Evolutionary conservation across 2,113 vertebrate species (phyloP), one percentile per base, ranked within the genome.

Genomic region (Urocolius indicus): DNA sequence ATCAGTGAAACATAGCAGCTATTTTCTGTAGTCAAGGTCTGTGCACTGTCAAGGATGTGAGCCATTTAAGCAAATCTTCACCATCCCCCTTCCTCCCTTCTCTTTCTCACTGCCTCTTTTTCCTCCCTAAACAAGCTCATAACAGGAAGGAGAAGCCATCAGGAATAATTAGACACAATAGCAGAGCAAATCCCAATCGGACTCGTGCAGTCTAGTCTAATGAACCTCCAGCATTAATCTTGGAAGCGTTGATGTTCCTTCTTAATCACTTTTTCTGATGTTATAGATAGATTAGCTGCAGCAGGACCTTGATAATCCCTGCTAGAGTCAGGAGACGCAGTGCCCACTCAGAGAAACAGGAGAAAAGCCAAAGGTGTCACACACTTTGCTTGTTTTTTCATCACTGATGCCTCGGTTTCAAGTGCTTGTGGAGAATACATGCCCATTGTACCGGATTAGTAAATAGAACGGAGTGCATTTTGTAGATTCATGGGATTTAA

Each of bases 21-120:
- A 95, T 96, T 97, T 96, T 96, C 96, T 95, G 94, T 94, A 91
- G 94, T 95, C 94, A 89, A 89, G 97, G 96, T 95, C 94, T 94
- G 89, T 89, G 89, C 84, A 96, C 97, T 96, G 81, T 96, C 91
- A 91, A 97, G 96, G 95, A 96, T 96, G 88, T 95, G 84, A 95
- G 89, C 95, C 94, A 89, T 96, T 97, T 97, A 95, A 96, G 92
- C 86, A 94, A 95, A 96, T 96, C 95, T 96, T 95, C 88, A 71
- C 92, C 92, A 94, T 96, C 94, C 96, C 92, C 95, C 83, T 72
- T 95, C 94, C 81, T 94, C 83, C 89, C 62, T 52, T 85, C 94
- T 85, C 78, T 93, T 84, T 94, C 58, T 88, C 32, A 16, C 46
- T 84, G 87, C 51, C 94, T 84, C 73, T 95, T 90, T 69, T 91